These are phyloP conservation scores for Argyresthia goedartella DNA, from an alignment of 2,888 invertebrate genomes.

Conservation along the genomic window DNA sequence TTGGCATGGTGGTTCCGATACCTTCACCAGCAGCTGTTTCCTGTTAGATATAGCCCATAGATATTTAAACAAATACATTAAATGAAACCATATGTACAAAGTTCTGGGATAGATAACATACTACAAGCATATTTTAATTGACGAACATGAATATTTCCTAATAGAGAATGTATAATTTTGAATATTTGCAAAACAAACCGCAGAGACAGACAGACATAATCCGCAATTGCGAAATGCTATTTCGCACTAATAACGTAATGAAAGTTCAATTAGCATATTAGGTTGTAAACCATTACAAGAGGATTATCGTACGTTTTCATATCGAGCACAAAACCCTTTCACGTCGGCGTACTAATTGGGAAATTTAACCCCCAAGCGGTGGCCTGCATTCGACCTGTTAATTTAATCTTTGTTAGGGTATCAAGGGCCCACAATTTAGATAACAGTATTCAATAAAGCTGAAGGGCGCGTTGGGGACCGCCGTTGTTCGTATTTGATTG, in stretches of 20 bases:
- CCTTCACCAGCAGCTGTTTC: no score
- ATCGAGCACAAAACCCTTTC: conserved; percentile 35
- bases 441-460: conserved; percentile 61
- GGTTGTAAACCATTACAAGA: conserved; percentile 29
- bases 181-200: no score
- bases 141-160: no score
- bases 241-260: conserved; percentile 32
- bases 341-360: conserved; percentile 33
- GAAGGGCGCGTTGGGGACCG: conserved; percentile 36
- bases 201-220: not conserved
- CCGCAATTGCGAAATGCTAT: conserved; percentile 14
- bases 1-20: no score
- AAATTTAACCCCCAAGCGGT: conserved; percentile 32
- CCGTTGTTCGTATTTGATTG: conserved; percentile 53
- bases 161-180: no score
- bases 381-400: conserved; percentile 49
- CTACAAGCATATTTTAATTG: no score
- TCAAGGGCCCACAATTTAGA: conserved; percentile 56
- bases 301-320: conserved; percentile 42
- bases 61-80: no score
- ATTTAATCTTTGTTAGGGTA: conserved; percentile 57
- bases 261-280: conserved; percentile 54
- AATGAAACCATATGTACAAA: no score
- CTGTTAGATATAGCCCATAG: no score
- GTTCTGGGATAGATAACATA: no score